Evolutionary conservation across 92 coral and sea anemone genomes (phyloP).

Genomic region (Nematostella vectensis): DNA sequence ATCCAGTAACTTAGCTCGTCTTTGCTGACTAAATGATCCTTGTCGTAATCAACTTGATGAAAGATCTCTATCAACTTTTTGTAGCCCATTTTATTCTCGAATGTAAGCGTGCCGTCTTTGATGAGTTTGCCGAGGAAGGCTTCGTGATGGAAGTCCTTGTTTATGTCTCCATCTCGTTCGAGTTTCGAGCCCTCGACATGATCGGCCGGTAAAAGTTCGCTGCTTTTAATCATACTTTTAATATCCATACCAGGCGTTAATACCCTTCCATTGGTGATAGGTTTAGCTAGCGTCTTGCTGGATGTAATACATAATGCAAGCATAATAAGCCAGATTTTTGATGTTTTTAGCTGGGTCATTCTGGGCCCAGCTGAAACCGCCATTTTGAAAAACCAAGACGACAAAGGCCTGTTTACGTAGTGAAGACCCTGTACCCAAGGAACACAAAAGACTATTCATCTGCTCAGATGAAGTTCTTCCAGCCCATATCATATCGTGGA

Average conservation of each 20-base stretch:
- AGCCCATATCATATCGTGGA: no score
- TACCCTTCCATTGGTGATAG: conserved; percentile 26
- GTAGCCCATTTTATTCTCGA: conserved; percentile 79
- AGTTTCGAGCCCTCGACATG: conserved; percentile 84
- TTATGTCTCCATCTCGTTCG: conserved; percentile 91
- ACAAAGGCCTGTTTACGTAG: conserved; percentile 32
- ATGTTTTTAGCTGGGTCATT: no score
- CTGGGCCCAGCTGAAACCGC: conserved; percentile 12
- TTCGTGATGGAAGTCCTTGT: conserved; percentile 90
- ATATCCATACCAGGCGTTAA: conserved; percentile 15
- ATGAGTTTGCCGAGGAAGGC: conserved; percentile 90
- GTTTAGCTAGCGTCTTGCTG: conserved; percentile 11
- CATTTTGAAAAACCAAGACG: conserved; percentile 17
- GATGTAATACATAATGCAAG: neutral
- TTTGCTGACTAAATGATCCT: conserved; percentile 66
- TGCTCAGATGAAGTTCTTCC: no score
- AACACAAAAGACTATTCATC: no score
- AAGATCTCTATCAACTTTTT: conserved; percentile 82
- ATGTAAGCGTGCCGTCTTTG: conserved; percentile 64
- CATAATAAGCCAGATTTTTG: conserved; percentile 1
- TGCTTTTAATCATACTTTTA: conserved; percentile 34
- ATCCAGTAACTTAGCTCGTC: conserved; percentile 86
- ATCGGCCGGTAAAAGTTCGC: conserved; percentile 68
- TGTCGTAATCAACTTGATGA: conserved; percentile 81
- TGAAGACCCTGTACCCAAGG: no score